Conservation (phyloP, 2,113 vertebrate species). For the Oryzias javanicus region DNA sequence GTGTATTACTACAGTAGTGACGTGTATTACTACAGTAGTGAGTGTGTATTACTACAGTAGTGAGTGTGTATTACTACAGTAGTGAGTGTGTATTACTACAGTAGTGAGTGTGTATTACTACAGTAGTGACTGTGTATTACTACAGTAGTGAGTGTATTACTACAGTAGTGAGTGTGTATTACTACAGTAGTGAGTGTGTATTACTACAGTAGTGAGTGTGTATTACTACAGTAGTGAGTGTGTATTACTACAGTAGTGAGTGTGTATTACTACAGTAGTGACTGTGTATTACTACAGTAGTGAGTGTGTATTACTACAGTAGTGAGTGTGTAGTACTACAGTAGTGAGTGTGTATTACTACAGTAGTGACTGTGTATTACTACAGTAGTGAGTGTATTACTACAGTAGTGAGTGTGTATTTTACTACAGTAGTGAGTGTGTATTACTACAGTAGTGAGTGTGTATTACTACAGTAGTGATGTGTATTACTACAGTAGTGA, state of each 20-base stretch:
- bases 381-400: neutral
- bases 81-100: neutral
- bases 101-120: neutral
- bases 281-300: neutral
- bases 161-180: no score
- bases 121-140: neutral
- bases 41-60: conserved; percentile 37
- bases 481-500: no score
- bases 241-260: no score
- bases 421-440: neutral
- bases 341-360: neutral
- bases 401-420: neutral
- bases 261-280: no score
- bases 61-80: neutral
- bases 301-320: neutral
- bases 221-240: no score
- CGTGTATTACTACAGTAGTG: conserved; percentile 75
- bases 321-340: conserved; percentile 3
- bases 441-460: no score
- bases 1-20: conserved; percentile 69
- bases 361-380: no score
- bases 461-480: no score
- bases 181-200: no score
- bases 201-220: no score
- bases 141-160: neutral